Base-by-base conservation (phyloP, 2,888 invertebrate genomes). In the Scelioninae gen. 1 region DNA sequence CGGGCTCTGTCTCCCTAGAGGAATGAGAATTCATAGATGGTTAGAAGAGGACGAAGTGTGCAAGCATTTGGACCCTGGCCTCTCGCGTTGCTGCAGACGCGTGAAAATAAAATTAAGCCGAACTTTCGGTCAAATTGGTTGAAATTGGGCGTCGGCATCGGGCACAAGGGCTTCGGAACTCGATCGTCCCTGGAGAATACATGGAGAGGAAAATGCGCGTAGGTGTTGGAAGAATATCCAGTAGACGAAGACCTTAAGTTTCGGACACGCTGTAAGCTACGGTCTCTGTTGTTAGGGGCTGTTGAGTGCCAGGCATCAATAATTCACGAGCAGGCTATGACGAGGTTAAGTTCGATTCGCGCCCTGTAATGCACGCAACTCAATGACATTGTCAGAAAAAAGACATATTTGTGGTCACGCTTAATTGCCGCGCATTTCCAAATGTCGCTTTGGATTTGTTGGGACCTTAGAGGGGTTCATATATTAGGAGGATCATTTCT, bases 121-220 rank as follows among this genome's bases (percentile, higher is more conserved):
- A 93, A 93, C 93, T 93, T 93, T 93, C 92, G 93, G 93, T 92
- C 92, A 94, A 94, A 94, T 94, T 94, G 94, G 93, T 93, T 93
- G 93, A 93, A 94, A 94, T 94, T 94, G 94, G 93, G 93, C 93
- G 93, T 87, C 86, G 88, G 87, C 85, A 84, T 83, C 45, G 82
- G 86, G 79, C 82, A 51, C 85, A 72, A 81, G 88, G 86, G 87
- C 80, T 72, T 74, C 81, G 84, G 53, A 80, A 77, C 72, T 82
- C 13, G 66, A 80, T 80, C 80, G 84, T 88, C 89, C 90, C 90
- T 80, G 56, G 80, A 75, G 81, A 55, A 80, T 85, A 83, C 80
- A 55, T 62, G 66, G 72, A 82, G 82, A 84, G 53, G 68, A 79
- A 76, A 77, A 53, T 86, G 34, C 32, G 72, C 82, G 83, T 79